A percentile compares a stretch with the other conserved stretches of the same genome.
Evolutionary conservation across 37 sponge, comb jelly and placozoan genomes (phyloP).

Genomic region (Oscarella lobularis): DNA sequence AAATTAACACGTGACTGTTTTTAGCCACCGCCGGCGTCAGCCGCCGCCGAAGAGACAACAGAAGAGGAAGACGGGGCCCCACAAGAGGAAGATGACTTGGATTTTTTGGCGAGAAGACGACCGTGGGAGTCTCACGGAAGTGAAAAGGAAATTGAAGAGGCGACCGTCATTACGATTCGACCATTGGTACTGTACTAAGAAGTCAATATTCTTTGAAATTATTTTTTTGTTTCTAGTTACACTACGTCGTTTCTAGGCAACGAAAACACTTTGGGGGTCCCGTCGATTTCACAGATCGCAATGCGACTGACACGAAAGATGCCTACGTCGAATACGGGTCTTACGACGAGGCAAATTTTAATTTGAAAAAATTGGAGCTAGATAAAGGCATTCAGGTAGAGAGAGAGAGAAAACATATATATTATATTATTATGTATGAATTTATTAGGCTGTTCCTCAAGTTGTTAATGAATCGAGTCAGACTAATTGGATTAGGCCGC

Average conservation of each 20-base stretch:
- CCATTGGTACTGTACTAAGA: conserved; percentile 31
- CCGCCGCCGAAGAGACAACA: conserved; percentile 12
- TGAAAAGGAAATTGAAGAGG: conserved; percentile 72
- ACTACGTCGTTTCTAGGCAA: conserved; percentile 51
- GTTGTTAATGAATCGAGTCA: too few species aligned
- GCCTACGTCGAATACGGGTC: conserved; percentile 41
- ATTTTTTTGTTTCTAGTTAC: conserved; percentile 19
- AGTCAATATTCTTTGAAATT: neutral
- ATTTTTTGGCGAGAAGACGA: conserved; percentile 45
- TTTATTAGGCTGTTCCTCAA: too few species aligned
- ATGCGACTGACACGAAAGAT: conserved; percentile 25
- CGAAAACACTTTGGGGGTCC: conserved; percentile 49
- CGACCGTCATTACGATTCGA: conserved; percentile 21
- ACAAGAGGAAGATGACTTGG: conserved; percentile 55
- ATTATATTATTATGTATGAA: conserved; percentile 12
- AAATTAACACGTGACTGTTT: too few species aligned
- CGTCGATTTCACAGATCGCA: conserved; percentile 36
- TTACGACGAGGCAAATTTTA: conserved; percentile 41
- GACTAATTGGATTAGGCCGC: too few species aligned
- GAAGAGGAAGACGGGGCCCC: conserved; percentile 13
- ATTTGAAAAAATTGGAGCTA: conserved; percentile 44
- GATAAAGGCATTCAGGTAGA: conserved; percentile 59
- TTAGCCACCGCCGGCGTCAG: too few species aligned
- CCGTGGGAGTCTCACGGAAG: conserved; percentile 76
- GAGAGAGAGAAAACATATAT: neutral